Conservation (phyloP, 2,113 vertebrate genomes). For the Monarcha castaneiventris region DNA sequence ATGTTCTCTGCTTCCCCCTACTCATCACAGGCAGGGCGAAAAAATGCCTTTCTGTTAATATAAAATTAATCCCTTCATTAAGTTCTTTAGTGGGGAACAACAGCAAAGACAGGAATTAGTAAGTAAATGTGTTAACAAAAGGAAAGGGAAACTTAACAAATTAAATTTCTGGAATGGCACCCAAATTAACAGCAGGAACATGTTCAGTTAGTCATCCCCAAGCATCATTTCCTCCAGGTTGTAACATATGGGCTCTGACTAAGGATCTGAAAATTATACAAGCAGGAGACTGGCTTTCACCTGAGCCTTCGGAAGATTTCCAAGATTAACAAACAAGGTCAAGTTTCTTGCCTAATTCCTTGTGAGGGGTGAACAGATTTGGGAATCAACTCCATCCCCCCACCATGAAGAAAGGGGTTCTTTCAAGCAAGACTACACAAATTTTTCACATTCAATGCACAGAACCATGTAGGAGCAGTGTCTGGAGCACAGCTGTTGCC, state of each 20-base stretch:
- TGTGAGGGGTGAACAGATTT: neutral
- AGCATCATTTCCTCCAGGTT: conserved; percentile 37
- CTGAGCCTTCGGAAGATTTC: neutral
- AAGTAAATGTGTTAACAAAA: conserved; percentile 12
- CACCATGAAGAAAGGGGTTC: neutral
- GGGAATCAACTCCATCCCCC: neutral
- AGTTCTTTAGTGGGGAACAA: neutral
- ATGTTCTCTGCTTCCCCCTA: neutral
- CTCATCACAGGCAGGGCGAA: fast-evolving
- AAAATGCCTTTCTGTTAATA: neutral
- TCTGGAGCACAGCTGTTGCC: neutral
- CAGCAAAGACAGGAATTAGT: neutral
- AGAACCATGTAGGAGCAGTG: neutral
- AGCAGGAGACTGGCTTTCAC: neutral
- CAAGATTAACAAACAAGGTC: neutral
- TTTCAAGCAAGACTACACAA: neutral
- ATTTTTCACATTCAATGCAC: neutral
- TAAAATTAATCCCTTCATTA: neutral
- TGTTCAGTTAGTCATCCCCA: conserved; percentile 43
- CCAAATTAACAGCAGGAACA: conserved; percentile 47
- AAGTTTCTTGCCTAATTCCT: neutral
- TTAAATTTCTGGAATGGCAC: conserved; percentile 27
- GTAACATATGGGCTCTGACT: conserved; percentile 54
- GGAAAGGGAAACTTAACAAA: neutral
- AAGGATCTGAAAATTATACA: neutral